Evolutionary conservation across 1,140 invertebrate species (phyloP).

Genomic region (Sipha flava): DNA sequence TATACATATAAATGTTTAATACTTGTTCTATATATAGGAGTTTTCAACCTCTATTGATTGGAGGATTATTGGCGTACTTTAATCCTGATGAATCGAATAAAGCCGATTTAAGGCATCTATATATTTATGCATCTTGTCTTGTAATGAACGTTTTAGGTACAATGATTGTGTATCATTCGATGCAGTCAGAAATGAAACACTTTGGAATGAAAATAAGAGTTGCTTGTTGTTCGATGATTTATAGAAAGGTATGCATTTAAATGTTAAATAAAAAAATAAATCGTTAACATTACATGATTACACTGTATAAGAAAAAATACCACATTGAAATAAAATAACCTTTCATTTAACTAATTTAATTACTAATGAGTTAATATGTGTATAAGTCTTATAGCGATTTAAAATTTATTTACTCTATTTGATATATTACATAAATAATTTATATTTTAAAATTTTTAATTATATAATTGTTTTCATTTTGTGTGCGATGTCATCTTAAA

Average conservation of each 20-base stretch:
- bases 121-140: constrained; percentile 58
- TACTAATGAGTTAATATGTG: too few relatives aligned
- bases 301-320: background rate
- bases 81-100: constrained; percentile 43
- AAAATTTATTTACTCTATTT: too few relatives aligned
- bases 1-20: background rate
- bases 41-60: constrained; percentile 60
- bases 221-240: constrained; percentile 68
- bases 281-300: background rate
- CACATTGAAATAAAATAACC: too few relatives aligned
- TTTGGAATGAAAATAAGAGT: constrained; percentile 71
- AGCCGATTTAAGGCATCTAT: constrained; percentile 47
- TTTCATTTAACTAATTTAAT: background rate
- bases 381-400: too few relatives aligned
- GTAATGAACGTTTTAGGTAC: constrained; percentile 60
- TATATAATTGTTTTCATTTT: too few relatives aligned
- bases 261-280: background rate
- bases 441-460: too few relatives aligned
- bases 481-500: too few relatives aligned
- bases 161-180: constrained; percentile 64
- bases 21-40: constrained; percentile 48
- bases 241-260: constrained; percentile 59
- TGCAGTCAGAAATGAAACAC: constrained; percentile 63
- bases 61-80: constrained; percentile 62
- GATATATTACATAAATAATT: too few relatives aligned